Percentiles rank a stretch among this genome's conserved stretches.
Evolutionary conservation across 37 sponge, comb jelly and placozoan genomes (phyloP).

Genomic region (Mnemiopsis leidyi): DNA sequence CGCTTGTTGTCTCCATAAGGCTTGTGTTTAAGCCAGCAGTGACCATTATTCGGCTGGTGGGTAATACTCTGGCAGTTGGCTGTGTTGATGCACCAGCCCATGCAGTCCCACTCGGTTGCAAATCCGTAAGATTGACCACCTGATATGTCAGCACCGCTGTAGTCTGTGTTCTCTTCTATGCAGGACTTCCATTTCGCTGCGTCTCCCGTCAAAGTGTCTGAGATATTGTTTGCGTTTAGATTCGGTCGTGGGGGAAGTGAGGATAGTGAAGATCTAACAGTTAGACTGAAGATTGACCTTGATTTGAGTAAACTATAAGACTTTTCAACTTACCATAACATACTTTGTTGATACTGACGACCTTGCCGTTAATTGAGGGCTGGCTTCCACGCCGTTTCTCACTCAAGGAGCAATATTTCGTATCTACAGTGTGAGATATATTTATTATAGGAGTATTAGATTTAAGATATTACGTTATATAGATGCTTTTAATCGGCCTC

Average conservation of each 20-base stretch:
- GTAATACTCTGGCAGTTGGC: neutral
- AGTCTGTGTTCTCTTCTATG: neutral
- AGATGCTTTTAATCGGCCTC: too few species aligned
- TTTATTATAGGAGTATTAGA: too few species aligned
- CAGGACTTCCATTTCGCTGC: neutral
- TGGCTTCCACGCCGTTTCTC: neutral
- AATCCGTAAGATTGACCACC: neutral
- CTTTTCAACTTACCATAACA: constrained; percentile 52
- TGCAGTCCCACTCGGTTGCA: constrained; percentile 1
- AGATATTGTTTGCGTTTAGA: too few species aligned
- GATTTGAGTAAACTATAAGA: too few species aligned
- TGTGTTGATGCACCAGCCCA: constrained; percentile 17
- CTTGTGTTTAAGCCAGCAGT: neutral
- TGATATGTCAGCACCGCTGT: neutral
- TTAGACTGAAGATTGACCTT: too few species aligned
- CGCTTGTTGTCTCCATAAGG: neutral
- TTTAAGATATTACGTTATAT: too few species aligned
- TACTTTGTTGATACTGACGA: neutral
- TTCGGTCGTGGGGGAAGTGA: too few species aligned
- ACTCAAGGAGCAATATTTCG: neutral
- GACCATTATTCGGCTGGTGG: neutral
- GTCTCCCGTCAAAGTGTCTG: constrained; percentile 9
- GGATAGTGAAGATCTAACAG: too few species aligned
- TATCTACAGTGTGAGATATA: neutral
- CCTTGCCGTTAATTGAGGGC: neutral